Evolutionary conservation across 2,797 vertebrate species (phyloP), one percentile per base, ranked within the genome.

Genomic region (Etheostoma nigrum): DNA sequence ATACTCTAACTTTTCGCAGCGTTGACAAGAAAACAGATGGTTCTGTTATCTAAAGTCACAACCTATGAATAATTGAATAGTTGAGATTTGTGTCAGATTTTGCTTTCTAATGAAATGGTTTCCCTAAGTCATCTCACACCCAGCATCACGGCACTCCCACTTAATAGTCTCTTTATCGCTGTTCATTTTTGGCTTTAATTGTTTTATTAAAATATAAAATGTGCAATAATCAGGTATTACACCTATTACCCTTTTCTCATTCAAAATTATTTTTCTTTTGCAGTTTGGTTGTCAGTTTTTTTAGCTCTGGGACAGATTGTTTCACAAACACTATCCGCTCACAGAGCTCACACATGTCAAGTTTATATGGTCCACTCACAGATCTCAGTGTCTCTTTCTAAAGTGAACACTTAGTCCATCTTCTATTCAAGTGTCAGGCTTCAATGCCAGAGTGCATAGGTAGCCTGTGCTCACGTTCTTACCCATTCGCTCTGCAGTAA

Each of bases 151-250:
- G 49, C 47, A 64, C 57, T 74, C 27, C 73, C 15, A 47, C 33
- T 40, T 59, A 14, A 44, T 21, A 53, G 14, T 72, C 55, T 58
- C 62, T 61, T 71, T 67, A 8, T 27, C 18, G 21, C 55, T 59
- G 16, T 42, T 27, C 4, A 6, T 48, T 65, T 86, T 58, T 74
- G 63, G 25, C 44, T 66, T 82, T 57, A 42, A 70, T 6, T 69
- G 12, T 76, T 85, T 11, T 55, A 55, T 45, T 69, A 68, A 71
- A 81, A 64, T 33, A 77, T 68, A 71, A 72, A 78, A 76, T 90
- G 86, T 92, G 86, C 88, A 90, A 82, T 74, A 70, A n/a, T 71
- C 82, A 85, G 78, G 82, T 58, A 15, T 89, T 66, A 77, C 74
- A 82, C 78, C 80, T 76, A 78, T 87, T 82, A 89, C 89, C 85